A percentile compares a stretch with the other conserved stretches of the same genome.
phyloP scores from a whole-genome alignment of 2,888 invertebrate species.

The Lasioglossum lativentre region DNA sequence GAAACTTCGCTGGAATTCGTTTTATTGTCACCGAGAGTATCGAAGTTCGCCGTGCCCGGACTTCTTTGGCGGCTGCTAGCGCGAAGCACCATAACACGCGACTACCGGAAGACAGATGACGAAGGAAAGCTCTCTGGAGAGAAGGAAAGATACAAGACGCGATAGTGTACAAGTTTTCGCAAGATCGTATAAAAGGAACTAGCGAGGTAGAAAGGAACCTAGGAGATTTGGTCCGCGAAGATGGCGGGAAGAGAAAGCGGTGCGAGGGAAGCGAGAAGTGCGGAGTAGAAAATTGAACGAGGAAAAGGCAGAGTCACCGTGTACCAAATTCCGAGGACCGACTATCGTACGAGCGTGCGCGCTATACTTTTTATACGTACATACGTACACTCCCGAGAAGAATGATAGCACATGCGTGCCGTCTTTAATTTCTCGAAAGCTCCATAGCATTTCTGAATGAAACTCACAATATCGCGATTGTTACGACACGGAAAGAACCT shows the following conservation, averaged over 20 bases:
- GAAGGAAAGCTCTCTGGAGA: constrained; percentile 64
- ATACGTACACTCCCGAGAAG: background rate
- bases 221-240: constrained; percentile 17
- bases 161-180: constrained; percentile 65
- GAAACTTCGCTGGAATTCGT: constrained; percentile 3
- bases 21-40: constrained; percentile 48
- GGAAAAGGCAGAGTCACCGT: constrained; percentile 36
- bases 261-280: background rate
- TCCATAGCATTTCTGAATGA: background rate
- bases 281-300: background rate
- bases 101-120: constrained; percentile 54
- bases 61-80: constrained; percentile 27
- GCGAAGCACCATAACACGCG: constrained; percentile 44
- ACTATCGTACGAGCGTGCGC: constrained; percentile 48
- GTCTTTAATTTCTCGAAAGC: background rate
- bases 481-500: no score
- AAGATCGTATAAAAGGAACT: constrained; percentile 66
- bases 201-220: constrained; percentile 36
- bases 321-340: constrained; percentile 45
- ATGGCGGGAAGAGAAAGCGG: background rate
- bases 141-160: constrained; percentile 50
- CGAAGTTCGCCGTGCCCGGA: constrained; percentile 46
- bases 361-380: constrained; percentile 6
- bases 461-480: background rate
- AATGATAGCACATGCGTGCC: background rate